These are phyloP conservation scores for Caiman crocodilus DNA, from an alignment of 2,797 vertebrate species.

Conservation along the genomic window DNA sequence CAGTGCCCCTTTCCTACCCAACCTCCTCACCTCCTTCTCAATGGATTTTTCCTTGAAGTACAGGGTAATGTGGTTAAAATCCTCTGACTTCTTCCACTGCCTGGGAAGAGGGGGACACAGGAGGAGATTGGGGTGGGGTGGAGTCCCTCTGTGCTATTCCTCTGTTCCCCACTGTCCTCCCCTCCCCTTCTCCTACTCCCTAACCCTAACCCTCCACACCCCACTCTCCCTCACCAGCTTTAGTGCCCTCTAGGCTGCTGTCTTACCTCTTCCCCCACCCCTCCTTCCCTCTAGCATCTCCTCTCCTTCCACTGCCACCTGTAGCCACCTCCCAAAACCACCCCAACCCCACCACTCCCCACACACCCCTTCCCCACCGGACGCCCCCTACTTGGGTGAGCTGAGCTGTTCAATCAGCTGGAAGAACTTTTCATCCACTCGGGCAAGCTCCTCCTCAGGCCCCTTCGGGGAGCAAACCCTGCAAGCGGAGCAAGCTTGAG, in stretches of 20 bases:
- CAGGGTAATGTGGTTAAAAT: constrained; percentile 89
- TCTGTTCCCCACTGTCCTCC: not conserved
- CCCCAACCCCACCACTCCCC: not conserved
- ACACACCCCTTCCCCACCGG: no score
- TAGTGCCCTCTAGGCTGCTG: not conserved
- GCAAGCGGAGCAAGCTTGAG: not conserved
- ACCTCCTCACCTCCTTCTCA: constrained; percentile 86
- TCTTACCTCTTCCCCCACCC: not conserved
- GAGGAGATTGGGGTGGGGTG: not conserved
- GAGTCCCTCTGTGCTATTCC: no score
- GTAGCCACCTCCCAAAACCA: not conserved
- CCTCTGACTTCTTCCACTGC: constrained; percentile 83
- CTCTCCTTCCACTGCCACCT: not conserved
- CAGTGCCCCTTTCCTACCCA: not conserved
- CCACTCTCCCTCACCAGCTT: no score
- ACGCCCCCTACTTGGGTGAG: constrained; percentile 78
- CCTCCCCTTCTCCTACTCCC: not conserved
- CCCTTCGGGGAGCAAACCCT: constrained; percentile 72
- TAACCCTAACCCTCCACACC: no score
- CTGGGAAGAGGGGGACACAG: constrained; percentile 63
- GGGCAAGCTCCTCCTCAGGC: constrained; percentile 73
- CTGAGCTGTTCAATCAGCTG: constrained; percentile 85
- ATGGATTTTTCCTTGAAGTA: constrained; percentile 86
- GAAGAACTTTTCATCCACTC: constrained; percentile 77
- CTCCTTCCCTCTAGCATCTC: not conserved